Evolutionary conservation across 2,113 vertebrate species (phyloP).

Genomic region (Mirza zaza): DNA sequence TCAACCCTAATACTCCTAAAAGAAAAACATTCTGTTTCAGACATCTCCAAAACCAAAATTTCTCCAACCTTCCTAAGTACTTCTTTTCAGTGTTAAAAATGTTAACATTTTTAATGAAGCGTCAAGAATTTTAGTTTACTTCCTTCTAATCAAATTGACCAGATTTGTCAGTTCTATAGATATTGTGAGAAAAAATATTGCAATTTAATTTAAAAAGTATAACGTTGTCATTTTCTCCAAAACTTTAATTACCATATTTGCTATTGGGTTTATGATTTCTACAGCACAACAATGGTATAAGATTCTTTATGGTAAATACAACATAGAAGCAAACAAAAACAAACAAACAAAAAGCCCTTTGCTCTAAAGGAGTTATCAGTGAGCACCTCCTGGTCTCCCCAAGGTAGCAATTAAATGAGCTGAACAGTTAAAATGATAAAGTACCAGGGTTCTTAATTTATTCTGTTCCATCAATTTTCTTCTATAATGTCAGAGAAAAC

Average conservation of each 20-base stretch:
- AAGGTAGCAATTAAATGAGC: conserved; percentile 41
- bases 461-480: conserved; percentile 67
- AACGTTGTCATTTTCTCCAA: not conserved
- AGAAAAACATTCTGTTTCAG: not conserved
- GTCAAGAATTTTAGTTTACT: not conserved
- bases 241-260: conserved; percentile 10
- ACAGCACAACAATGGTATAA: not conserved
- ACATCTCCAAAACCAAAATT: not conserved
- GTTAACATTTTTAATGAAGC: not conserved
- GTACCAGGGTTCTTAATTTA: conserved; percentile 56
- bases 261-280: not conserved
- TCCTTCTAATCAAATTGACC: not conserved
- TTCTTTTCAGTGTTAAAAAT: not conserved
- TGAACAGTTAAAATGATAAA: conserved; percentile 59
- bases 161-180: not conserved
- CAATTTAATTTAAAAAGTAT: conserved; percentile 29
- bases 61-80: not conserved
- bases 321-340: conserved; percentile 40
- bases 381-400: conserved; percentile 30
- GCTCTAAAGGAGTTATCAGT: conserved; percentile 19
- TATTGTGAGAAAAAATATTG: not conserved
- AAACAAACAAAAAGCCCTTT: conserved; percentile 20
- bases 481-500: conserved; percentile 38
- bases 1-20: not conserved
- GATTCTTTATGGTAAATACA: not conserved